Conservation (phyloP, 2,113 vertebrate species). For the Neodontobutis hainanensis region DNA sequence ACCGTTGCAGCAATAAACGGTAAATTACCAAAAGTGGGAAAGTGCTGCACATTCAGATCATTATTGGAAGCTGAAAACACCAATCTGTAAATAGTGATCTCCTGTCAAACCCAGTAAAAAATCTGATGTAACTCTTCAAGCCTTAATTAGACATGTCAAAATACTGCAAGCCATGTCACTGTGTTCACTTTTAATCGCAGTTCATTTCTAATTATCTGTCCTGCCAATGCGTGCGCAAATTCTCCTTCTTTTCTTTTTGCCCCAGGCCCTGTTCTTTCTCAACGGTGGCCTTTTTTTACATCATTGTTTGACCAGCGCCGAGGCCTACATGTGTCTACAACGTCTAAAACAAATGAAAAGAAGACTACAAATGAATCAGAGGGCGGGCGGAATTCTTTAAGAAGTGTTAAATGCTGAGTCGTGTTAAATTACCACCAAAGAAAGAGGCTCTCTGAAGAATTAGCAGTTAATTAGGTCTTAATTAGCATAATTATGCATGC, state of each 20-base stretch:
- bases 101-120: slow-evolving; percentile 17
- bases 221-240: slow-evolving; percentile 35
- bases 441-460: slow-evolving; percentile 96
- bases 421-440: slow-evolving; percentile 95
- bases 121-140: background rate
- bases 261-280: slow-evolving; percentile 46
- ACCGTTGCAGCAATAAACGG: slow-evolving; percentile 23
- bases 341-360: slow-evolving; percentile 55
- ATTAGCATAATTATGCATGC: slow-evolving; percentile 99
- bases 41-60: slow-evolving; percentile 20
- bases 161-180: slow-evolving; percentile 25
- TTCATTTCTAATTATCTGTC: slow-evolving; percentile 48
- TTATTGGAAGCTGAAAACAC: slow-evolving; percentile 23
- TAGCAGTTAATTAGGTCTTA: slow-evolving; percentile 99
- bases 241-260: slow-evolving; percentile 37
- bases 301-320: slow-evolving; percentile 70
- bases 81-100: slow-evolving; percentile 26
- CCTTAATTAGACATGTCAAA: slow-evolving; percentile 10
- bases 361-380: slow-evolving; percentile 65
- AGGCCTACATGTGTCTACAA: slow-evolving; percentile 57
- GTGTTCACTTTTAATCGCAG: slow-evolving; percentile 23
- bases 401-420: slow-evolving; percentile 90
- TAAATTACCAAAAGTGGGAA: slow-evolving; percentile 30
- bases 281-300: slow-evolving; percentile 60
- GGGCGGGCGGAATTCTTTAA: slow-evolving; percentile 84